Base-by-base conservation (phyloP, 2,113 vertebrate species). In the Siniperca chuatsi region DNA sequence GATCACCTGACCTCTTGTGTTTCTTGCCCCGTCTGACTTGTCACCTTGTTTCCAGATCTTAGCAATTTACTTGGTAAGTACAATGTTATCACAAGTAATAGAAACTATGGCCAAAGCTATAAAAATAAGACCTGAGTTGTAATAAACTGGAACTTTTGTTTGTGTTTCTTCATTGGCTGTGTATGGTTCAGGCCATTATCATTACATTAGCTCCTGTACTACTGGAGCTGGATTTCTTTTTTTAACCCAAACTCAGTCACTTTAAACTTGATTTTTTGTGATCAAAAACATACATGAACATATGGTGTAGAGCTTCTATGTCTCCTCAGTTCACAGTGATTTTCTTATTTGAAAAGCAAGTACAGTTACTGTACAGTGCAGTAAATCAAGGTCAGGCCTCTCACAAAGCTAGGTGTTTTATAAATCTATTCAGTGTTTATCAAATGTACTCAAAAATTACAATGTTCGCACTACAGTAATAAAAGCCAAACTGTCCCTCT, bases 401-500 rank as follows among this genome's bases (percentile, higher is more conserved):
- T 83, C 40, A 40, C 77, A 87, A 29, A 70, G 44, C 66, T 61
- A 25, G n/a, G 73, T 70, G 68, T 84, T 82, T 66, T 69, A 11
- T 79, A 46, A 83, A 88, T 87, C 71, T 75, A 65, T 83, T 81
- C 62, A 46, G 46, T 52, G 58, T 82, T 90, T 75, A 91, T 87
- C 75, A 88, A 92, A 91, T 89, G 90, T 90, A 90, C 90, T 90
- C 35, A 66, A 75, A 89, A 93, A 91, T 86, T 81, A 83, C 79
- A 88, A 35, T 88, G 89, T 87, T 89, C 62, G 16, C 70, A 33
- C 72, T 57, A 44, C 52, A 18, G 79, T 84, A 83, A 84, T 88
- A 89, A 88, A 84, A 94, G 83, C 87, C 90, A 87, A 91, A 93
- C 86, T 93, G 92, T 92, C 92, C 93, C 88, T 84, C 87, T 37